These are phyloP conservation scores for Lithosia quadra DNA, from an alignment of 2,888 invertebrate genomes.

Conservation along the genomic window DNA sequence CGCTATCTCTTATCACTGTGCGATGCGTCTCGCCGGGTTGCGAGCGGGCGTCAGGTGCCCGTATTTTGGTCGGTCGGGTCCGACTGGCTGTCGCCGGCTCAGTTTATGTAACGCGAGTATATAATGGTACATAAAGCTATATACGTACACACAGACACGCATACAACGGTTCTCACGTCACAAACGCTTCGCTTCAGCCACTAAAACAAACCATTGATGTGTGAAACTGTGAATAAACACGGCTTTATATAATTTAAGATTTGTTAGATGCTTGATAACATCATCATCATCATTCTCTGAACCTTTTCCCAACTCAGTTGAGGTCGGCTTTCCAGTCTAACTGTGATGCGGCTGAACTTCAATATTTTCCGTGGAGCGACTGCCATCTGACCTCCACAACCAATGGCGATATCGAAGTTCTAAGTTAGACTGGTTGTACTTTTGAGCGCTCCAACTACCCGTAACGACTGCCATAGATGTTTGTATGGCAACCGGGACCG, in stretches of 20 bases:
- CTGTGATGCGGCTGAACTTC: too few relatives aligned
- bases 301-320: too few relatives aligned
- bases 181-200: conserved; percentile 43
- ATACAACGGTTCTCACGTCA: conserved; percentile 45
- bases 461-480: too few relatives aligned
- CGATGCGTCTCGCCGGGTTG: conserved; percentile 55
- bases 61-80: conserved; percentile 82
- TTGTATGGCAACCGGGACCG: too few relatives aligned
- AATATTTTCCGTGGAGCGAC: too few relatives aligned
- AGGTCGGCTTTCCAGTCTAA: too few relatives aligned
- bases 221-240: conserved; percentile 17
- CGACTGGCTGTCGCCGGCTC: conserved; percentile 76
- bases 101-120: conserved; percentile 77
- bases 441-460: too few relatives aligned
- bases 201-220: conserved; percentile 41
- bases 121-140: conserved; percentile 49
- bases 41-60: conserved; percentile 82
- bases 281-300: too few relatives aligned
- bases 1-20: conserved; percentile 33
- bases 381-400: too few relatives aligned
- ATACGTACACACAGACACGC: conserved; percentile 22
- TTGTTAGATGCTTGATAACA: not conserved
- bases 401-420: too few relatives aligned
- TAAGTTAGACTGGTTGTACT: too few relatives aligned
- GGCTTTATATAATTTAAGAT: not conserved